Evolutionary conservation across 2,888 invertebrate species (phyloP).

Genomic region (Drosophila anomelani): DNA sequence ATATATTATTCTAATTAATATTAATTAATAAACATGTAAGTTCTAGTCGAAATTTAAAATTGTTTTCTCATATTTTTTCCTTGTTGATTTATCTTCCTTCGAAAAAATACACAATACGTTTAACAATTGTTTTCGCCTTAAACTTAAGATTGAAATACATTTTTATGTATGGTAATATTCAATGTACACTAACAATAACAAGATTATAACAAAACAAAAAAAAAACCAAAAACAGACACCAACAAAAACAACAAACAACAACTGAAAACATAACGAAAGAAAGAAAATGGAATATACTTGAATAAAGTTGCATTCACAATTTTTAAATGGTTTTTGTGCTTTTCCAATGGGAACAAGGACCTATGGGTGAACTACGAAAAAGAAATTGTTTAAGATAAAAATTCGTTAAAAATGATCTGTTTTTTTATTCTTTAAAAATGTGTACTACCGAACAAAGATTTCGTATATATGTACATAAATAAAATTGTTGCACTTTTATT

Average conservation of each 20-base stretch:
- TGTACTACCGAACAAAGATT: no score
- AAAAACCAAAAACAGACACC: slow-evolving; percentile 35
- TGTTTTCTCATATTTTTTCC: slow-evolving; percentile 52
- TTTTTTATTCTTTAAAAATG: no score
- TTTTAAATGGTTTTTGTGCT: slow-evolving; percentile 63
- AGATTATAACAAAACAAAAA: slow-evolving; percentile 23
- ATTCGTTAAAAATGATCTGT: no score
- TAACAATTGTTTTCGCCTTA: slow-evolving; percentile 75
- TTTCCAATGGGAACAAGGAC: neutral
- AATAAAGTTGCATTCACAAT: slow-evolving; percentile 84
- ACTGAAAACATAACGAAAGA: slow-evolving; percentile 45
- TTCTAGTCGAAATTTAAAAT: slow-evolving; percentile 83
- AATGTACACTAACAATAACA: slow-evolving; percentile 69
- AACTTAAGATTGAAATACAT: slow-evolving; percentile 70
- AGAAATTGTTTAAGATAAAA: no score
- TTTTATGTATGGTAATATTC: slow-evolving; percentile 77
- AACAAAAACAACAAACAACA: slow-evolving; percentile 47
- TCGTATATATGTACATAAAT: no score
- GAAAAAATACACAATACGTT: slow-evolving; percentile 16
- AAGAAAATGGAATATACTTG: slow-evolving; percentile 74
- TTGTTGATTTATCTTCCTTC: slow-evolving; percentile 28
- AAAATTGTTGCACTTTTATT: no score
- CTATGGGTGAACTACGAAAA: no score
- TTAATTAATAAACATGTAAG: slow-evolving; percentile 61
- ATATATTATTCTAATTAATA: slow-evolving; percentile 48